Percentiles rank a stretch among this genome's conserved stretches.
Evolutionary conservation across 2,113 vertebrate genomes (phyloP).

Genomic region (Microcebus ravelobensis): DNA sequence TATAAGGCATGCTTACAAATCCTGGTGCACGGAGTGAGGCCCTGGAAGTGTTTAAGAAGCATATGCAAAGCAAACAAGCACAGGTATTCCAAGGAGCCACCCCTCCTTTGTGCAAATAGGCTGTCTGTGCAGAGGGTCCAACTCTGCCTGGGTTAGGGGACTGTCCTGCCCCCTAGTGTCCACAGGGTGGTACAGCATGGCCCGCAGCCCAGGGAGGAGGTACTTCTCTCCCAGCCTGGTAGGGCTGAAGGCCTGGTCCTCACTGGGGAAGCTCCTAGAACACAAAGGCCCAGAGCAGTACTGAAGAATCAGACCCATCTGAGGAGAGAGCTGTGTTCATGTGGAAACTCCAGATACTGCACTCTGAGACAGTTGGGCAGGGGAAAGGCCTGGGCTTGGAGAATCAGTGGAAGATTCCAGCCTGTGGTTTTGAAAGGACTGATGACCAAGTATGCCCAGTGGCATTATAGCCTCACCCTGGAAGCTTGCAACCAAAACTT

Average conservation of each 20-base stretch:
- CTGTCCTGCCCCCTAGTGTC: slow-evolving; percentile 66
- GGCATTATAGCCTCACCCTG: not conserved
- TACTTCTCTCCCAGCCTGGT: not conserved
- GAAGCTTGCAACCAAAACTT: not conserved
- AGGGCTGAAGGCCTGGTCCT: not conserved
- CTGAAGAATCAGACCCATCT: not conserved
- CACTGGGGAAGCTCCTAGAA: not conserved
- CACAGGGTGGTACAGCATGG: not conserved
- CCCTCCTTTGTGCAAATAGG: not conserved
- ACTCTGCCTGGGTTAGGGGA: not conserved
- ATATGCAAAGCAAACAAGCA: not conserved
- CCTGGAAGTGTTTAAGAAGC: not conserved
- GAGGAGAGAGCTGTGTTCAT: not conserved
- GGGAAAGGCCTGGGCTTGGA: not conserved
- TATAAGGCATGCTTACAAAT: not conserved
- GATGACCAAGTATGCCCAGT: not conserved
- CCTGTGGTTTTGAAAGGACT: not conserved
- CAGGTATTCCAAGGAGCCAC: not conserved
- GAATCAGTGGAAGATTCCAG: not conserved
- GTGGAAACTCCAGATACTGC: not conserved
- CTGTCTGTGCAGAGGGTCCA: not conserved
- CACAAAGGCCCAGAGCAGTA: not conserved
- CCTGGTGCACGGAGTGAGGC: not conserved
- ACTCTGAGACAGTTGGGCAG: not conserved
- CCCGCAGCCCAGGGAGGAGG: rapidly evolving